A percentile compares a stretch with the other conserved stretches of the same genome.
Conservation (phyloP, 2,113 vertebrate species). For the Odontesthes bonariensis region DNA sequence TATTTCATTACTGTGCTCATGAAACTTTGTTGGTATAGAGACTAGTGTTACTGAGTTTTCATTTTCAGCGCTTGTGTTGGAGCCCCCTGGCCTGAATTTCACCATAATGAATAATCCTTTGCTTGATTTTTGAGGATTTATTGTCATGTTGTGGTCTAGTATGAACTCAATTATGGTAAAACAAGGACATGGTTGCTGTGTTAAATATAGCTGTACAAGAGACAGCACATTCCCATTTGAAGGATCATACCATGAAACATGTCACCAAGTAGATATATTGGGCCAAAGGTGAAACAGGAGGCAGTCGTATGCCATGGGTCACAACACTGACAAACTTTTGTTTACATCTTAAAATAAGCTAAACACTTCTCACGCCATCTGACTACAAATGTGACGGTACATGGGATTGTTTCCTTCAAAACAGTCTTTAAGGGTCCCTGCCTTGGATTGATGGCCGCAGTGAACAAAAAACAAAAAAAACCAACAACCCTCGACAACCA, state of each 20-base stretch:
- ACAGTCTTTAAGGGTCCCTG: constrained; percentile 1
- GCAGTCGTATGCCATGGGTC: too few species aligned
- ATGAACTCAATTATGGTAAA: neutral
- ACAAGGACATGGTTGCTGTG: neutral
- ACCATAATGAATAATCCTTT: neutral
- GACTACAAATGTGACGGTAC: neutral
- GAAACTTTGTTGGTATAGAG: neutral
- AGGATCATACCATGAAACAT: neutral
- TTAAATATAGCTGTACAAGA: constrained; percentile 17
- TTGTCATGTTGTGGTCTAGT: constrained; percentile 4
- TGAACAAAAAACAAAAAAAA: neutral
- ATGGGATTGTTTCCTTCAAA: constrained; percentile 6
- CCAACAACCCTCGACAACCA: constrained; percentile 1
- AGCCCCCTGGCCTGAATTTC: constrained; percentile 16
- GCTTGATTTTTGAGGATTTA: neutral
- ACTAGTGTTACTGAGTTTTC: constrained; percentile 3
- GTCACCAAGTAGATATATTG: neutral
- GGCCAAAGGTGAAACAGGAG: neutral
- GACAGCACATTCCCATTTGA: neutral
- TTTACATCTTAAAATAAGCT: neutral
- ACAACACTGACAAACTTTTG: constrained; percentile 3
- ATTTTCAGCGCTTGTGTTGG: constrained; percentile 19
- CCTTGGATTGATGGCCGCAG: neutral
- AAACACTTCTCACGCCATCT: neutral
- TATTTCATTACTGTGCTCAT: neutral